Percentiles rank a stretch among this genome's conserved stretches.
Conservation (phyloP, 2,113 vertebrate genomes). For the Hippolais icterina region DNA sequence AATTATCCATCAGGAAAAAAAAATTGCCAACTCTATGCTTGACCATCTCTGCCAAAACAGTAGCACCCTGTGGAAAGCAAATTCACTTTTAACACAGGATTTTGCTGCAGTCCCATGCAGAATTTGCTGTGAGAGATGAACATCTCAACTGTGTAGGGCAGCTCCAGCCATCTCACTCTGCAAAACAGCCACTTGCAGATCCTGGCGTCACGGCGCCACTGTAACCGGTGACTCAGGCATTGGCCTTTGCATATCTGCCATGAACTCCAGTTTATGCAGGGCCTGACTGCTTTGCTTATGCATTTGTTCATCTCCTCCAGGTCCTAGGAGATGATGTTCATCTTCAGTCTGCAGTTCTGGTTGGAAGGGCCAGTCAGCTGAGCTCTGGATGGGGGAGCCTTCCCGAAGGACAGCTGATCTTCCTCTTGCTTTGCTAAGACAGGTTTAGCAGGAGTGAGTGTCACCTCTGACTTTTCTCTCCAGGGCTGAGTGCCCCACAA, state of each 20-base stretch:
- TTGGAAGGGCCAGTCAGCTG: neutral
- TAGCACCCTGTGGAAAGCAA: neutral
- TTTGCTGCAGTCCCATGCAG: neutral
- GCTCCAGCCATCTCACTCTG: neutral
- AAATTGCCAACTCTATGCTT: neutral
- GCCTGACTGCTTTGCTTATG: neutral
- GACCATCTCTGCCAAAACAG: neutral
- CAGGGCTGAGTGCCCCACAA: no score
- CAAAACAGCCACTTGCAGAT: neutral
- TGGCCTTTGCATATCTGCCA: neutral
- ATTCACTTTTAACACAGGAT: neutral
- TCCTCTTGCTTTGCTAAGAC: neutral
- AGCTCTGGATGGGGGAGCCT: neutral
- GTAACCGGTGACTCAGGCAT: neutral
- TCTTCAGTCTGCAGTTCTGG: neutral
- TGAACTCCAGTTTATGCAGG: neutral
- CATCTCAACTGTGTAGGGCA: neutral
- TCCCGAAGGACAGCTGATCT: neutral
- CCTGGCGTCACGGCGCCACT: fast-evolving
- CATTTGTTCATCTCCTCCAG: neutral
- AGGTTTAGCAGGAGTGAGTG: neutral
- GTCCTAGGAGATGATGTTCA: neutral
- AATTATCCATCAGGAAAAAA: neutral
- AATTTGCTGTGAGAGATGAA: neutral
- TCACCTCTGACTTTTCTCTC: neutral